A percentile compares a stretch with the other conserved stretches of the same genome.
Evolutionary conservation across 2,888 invertebrate genomes (phyloP).

Genomic region (Oscheius sp.): DNA sequence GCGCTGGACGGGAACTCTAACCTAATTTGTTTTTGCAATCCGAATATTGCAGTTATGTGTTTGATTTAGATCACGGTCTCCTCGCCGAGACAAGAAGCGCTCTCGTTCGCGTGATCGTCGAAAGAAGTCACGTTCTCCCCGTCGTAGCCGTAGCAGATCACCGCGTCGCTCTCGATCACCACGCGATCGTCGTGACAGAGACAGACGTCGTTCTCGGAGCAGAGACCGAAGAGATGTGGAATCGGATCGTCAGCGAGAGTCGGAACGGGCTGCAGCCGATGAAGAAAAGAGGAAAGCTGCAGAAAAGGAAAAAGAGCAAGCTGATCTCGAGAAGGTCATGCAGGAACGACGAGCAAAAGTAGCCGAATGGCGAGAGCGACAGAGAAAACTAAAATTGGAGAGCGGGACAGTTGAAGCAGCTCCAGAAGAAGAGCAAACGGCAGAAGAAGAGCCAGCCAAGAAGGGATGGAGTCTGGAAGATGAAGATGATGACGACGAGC

Average conservation of each 20-base stretch:
- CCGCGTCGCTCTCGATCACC: conserved; percentile 21
- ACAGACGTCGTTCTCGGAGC: conserved; percentile 30
- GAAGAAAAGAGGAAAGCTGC: conserved; percentile 12
- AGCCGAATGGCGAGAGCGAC: conserved; percentile 49
- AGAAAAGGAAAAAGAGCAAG: conserved; percentile 17
- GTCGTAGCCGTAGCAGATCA: conserved; percentile 23
- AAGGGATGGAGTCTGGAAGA: conserved; percentile 95
- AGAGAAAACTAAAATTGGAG: conserved; percentile 43
- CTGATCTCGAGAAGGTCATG: conserved; percentile 50
- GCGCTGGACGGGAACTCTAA: background rate
- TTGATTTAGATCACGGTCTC: conserved; percentile 23
- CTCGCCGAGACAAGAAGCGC: conserved; percentile 39
- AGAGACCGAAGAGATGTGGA: conserved; percentile 24
- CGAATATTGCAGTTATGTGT: background rate
- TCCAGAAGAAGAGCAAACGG: conserved; percentile 10
- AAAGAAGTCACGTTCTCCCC: background rate
- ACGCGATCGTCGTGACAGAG: conserved; percentile 39
- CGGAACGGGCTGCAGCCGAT: conserved; percentile 9
- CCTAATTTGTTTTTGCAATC: background rate
- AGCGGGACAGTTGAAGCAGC: conserved; percentile 28
- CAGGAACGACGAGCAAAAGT: conserved; percentile 56
- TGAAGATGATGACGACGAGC: conserved; percentile 78
- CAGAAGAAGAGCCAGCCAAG: conserved; percentile 18
- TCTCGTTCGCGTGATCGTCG: conserved; percentile 38
- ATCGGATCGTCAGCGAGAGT: conserved; percentile 16